These are phyloP conservation scores for Cryptus armator DNA, from an alignment of 2,888 invertebrate species.

Conservation along the genomic window DNA sequence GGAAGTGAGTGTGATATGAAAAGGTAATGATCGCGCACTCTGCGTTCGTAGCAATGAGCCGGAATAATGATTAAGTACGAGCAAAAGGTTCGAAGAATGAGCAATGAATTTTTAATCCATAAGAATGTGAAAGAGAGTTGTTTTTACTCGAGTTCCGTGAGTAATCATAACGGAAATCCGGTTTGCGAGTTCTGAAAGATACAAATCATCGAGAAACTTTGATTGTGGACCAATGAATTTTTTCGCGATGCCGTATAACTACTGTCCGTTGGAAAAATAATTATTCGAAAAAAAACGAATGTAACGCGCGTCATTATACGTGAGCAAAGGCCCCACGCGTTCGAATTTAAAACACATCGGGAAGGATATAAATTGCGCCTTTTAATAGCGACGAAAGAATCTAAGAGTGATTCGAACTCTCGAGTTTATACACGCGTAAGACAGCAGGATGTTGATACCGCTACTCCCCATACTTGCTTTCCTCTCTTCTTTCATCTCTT, in stretches of 20 bases:
- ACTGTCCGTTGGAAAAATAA: too few species aligned
- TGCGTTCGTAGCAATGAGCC: too few species aligned
- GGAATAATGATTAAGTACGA: too few species aligned
- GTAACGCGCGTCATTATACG: neutral
- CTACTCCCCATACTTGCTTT: constrained; percentile 30
- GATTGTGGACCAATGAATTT: neutral
- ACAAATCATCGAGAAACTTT: neutral
- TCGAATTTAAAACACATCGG: neutral
- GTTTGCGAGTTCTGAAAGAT: too few species aligned
- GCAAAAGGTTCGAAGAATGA: too few species aligned
- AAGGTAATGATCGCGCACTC: too few species aligned
- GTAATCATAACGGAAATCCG: too few species aligned
- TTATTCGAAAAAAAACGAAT: neutral
- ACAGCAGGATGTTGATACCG: constrained; percentile 60
- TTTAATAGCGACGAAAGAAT: constrained; percentile 22
- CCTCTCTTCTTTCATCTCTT: constrained; percentile 30
- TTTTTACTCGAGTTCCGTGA: too few species aligned
- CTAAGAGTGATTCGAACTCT: constrained; percentile 39
- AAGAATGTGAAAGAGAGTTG: too few species aligned
- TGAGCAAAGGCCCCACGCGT: neutral
- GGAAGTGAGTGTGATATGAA: neutral
- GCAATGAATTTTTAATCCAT: too few species aligned
- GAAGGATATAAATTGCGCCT: constrained; percentile 8
- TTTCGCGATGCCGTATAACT: too few species aligned
- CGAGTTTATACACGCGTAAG: constrained; percentile 15